Percentiles rank a stretch among this genome's conserved stretches.
These are phyloP conservation scores for Limosa lapponica DNA, from an alignment of 2,797 vertebrate species.

Conservation along the genomic window DNA sequence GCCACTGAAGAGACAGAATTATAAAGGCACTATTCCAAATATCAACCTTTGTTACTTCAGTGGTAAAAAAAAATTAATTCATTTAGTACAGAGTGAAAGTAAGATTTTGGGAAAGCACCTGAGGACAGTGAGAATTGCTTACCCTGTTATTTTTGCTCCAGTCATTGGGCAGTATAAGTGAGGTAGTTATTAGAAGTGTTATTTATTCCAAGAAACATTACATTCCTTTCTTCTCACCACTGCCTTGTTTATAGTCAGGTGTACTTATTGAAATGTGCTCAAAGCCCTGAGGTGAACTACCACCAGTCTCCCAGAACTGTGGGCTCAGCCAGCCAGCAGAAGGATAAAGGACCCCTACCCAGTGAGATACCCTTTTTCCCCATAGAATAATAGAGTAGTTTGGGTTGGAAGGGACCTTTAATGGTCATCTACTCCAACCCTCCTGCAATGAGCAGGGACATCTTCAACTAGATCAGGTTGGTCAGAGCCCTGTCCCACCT, in stretches of 20 bases:
- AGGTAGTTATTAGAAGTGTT: background rate
- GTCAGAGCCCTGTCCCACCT: background rate
- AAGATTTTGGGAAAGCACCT: background rate
- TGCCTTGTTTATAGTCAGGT: background rate
- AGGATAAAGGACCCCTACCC: background rate
- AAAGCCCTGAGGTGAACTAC: background rate
- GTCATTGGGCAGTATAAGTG: background rate
- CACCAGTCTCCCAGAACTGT: background rate
- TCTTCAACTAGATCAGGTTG: background rate
- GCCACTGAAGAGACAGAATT: background rate
- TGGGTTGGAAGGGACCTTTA: background rate
- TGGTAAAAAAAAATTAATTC: background rate
- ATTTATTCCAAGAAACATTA: background rate
- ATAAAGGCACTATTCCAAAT: background rate
- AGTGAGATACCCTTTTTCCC: background rate
- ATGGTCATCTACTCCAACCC: fast-evolving
- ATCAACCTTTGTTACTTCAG: background rate
- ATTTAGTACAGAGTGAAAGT: background rate
- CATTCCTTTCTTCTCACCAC: background rate
- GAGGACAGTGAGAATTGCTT: background rate
- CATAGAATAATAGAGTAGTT: background rate
- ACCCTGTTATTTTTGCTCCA: background rate
- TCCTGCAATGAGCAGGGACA: background rate
- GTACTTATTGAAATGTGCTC: background rate
- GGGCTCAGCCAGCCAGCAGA: background rate